Evolutionary conservation across 2,113 vertebrate species (phyloP), one percentile per base, ranked within the genome.

Genomic region (Amia ocellicauda): DNA sequence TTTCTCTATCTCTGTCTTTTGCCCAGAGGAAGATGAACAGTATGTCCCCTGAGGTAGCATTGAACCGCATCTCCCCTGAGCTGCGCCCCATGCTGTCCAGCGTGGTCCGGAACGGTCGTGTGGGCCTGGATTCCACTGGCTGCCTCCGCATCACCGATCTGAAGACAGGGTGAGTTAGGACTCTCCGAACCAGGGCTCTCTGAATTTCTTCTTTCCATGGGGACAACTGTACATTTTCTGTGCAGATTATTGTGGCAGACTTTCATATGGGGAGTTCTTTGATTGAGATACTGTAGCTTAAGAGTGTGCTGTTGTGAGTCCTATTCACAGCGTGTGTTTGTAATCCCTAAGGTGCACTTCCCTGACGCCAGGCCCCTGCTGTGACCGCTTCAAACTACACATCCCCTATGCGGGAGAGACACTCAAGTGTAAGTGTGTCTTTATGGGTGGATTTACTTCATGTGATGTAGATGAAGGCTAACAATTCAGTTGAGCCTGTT

Each of bases 351-450:
- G 97, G 29, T 98, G 95, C 70, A 95, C 94, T 0, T 96, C 97
- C 60, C 75, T 99, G 85, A 97, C 94, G 11, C 88, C 91, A 55
- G 94, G 93, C 47, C 95, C 97, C 29, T 97, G 93, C 83, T 98
- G 97, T 71, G 97, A 99, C 80, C 91, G 97, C 55, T 99, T 99
- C 82, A 99, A 98, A 61, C 89, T 98, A 28, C 96, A 99, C 79
- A 98, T 99, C 67, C 97, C 97, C 1, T 99, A 97, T 61, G 97
- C 97, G 64, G 96, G 97, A 84, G 96, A 99, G 82, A 99, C 94
- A 7, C 89, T 99, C 43, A 99, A 98, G 90, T 99, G 96, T 99
- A 86, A 93, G 95, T 82, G 72, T 36, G 31, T 5, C 31, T 11
- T 36, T n/a, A n/a, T n/a, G 5, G 31, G 31, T 36, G 31, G 5